Evolutionary conservation across 2,113 vertebrate genomes (phyloP).

Genomic region (Phylloscopus trochilus): DNA sequence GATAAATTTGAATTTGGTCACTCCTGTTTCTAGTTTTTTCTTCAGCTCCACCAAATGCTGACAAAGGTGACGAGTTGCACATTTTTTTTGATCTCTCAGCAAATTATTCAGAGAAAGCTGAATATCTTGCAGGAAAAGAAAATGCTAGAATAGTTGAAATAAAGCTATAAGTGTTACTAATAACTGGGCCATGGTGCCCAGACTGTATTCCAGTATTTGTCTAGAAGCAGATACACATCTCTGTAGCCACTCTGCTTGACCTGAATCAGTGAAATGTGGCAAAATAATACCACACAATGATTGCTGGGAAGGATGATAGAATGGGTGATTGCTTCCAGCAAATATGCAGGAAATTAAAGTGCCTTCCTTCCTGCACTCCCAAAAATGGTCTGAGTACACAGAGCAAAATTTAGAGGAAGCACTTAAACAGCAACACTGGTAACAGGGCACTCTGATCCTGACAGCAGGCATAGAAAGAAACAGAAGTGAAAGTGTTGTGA

Average conservation of each 20-base stretch:
- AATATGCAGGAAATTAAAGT: conserved; percentile 1
- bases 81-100: neutral
- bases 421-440: neutral
- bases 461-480: neutral
- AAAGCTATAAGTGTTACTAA: neutral
- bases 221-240: neutral
- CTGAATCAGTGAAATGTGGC: neutral
- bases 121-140: neutral
- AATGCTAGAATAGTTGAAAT: neutral
- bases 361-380: neutral
- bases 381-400: neutral
- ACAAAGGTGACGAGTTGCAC: neutral
- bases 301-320: neutral
- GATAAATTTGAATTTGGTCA: neutral
- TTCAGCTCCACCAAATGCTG: neutral
- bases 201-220: neutral
- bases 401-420: neutral
- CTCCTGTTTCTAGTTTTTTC: neutral
- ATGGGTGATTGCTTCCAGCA: neutral
- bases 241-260: neutral
- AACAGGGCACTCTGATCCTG: neutral
- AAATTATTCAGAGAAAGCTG: neutral
- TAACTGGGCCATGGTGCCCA: neutral
- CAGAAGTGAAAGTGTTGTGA: neutral
- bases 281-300: neutral